Conservation (phyloP, 2,113 vertebrate species). For the Hippocampus abdominalis region DNA sequence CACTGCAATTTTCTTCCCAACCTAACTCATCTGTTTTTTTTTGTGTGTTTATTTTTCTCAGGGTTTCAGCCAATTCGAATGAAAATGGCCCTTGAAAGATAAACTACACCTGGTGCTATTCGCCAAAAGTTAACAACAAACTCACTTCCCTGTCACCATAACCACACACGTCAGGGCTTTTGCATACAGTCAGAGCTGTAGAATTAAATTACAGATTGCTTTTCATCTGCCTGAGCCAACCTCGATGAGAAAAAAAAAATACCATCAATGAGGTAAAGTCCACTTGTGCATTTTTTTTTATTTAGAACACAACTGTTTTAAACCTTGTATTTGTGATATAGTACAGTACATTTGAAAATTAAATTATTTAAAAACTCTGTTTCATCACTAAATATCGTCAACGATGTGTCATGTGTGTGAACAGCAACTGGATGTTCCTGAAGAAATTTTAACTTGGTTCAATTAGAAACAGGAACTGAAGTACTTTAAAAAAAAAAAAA, state of each 20-base stretch:
- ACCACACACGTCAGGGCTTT: not conserved
- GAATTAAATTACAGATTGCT: not conserved
- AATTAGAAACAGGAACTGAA: conserved; percentile 58
- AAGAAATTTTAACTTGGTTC: conserved; percentile 29
- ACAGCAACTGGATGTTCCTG: conserved; percentile 46
- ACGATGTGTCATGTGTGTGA: conserved; percentile 48
- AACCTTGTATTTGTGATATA: conserved; percentile 71
- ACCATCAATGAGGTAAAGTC: conserved; percentile 17
- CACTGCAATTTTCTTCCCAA: not conserved
- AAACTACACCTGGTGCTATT: not conserved
- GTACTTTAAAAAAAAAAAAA: conserved; percentile 46
- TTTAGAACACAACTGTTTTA: conserved; percentile 73
- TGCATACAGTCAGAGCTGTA: not conserved
- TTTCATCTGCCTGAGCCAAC: not conserved
- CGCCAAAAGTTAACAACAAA: not conserved
- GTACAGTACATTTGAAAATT: conserved; percentile 75
- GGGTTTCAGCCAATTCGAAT: conserved; percentile 51
- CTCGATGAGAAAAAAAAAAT: not conserved
- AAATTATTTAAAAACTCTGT: conserved; percentile 73
- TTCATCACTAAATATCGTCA: conserved; percentile 71
- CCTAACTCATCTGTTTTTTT: not conserved
- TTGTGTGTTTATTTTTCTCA: conserved; percentile 24
- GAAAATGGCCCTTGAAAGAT: conserved; percentile 8
- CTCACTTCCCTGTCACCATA: not conserved
- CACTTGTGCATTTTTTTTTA: conserved; percentile 50